Conservation (phyloP, 2,113 vertebrate species). For the Sorex araneus region DNA sequence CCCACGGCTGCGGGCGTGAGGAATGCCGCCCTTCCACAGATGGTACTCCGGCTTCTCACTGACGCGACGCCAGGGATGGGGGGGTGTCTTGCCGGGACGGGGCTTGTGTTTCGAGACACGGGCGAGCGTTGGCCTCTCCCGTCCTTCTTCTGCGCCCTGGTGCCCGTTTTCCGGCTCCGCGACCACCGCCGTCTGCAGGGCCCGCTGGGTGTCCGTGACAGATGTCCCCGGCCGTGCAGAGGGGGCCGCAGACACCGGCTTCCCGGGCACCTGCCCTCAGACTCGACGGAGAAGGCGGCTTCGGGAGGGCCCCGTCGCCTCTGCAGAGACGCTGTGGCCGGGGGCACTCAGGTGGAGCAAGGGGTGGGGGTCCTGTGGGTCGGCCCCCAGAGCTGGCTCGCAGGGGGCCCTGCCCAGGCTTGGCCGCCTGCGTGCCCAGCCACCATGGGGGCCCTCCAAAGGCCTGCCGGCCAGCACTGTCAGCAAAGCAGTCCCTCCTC, state of each 20-base stretch:
- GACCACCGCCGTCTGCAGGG: background rate
- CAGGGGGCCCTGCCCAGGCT: background rate
- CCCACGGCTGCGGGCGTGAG: too few species aligned
- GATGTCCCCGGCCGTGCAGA: background rate
- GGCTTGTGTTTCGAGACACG: slow-evolving; percentile 16
- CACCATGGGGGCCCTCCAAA: background rate
- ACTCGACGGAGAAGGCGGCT: background rate
- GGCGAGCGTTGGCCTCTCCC: background rate
- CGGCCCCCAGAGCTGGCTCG: background rate
- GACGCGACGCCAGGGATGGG: too few species aligned
- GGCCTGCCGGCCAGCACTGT: background rate
- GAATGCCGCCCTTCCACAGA: too few species aligned
- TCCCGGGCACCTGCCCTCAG: background rate
- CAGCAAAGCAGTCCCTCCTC: background rate
- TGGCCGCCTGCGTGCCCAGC: background rate
- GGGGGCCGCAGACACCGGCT: background rate
- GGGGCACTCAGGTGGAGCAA: slow-evolving; percentile 2
- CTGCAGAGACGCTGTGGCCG: background rate
- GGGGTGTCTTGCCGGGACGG: too few species aligned
- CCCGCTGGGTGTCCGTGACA: background rate
- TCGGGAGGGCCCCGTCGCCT: too few species aligned
- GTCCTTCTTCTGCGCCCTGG: too few species aligned
- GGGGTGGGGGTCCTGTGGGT: background rate
- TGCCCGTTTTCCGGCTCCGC: background rate
- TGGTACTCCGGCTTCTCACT: too few species aligned